Evolutionary conservation across 2,888 invertebrate genomes (phyloP).

Genomic region (Habroteleia sp.): DNA sequence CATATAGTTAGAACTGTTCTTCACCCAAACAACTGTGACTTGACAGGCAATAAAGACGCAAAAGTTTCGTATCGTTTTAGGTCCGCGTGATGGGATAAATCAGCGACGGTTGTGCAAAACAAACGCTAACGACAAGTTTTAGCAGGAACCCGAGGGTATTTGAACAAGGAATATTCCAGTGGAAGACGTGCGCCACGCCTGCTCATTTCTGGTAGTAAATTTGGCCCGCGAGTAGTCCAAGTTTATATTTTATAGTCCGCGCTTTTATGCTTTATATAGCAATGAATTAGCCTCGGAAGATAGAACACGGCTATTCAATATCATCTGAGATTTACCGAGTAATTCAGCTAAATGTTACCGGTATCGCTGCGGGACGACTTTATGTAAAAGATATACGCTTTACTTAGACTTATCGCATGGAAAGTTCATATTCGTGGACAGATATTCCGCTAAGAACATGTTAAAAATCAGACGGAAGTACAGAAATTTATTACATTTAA

Average conservation of each 20-base stretch:
- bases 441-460: too few relatives aligned
- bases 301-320: constrained; percentile 74
- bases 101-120: too few relatives aligned
- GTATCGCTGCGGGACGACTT: constrained; percentile 65
- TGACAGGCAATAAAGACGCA: too few relatives aligned
- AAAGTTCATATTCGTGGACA: too few relatives aligned
- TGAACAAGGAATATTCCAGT: constrained; percentile 37
- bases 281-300: constrained; percentile 67
- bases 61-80: too few relatives aligned
- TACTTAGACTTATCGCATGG: constrained; percentile 39
- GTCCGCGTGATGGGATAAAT: too few relatives aligned
- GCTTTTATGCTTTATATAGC: constrained; percentile 61
- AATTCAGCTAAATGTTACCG: constrained; percentile 73
- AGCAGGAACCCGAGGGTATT: constrained; percentile 17
- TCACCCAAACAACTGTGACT: too few relatives aligned
- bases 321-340: constrained; percentile 73
- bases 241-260: constrained; percentile 61
- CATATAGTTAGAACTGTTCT: too few relatives aligned
- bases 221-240: constrained; percentile 70
- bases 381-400: constrained; percentile 53
- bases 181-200: constrained; percentile 64
- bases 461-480: too few relatives aligned
- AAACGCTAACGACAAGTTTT: constrained; percentile 12
- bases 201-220: constrained; percentile 77
- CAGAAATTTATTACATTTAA: too few relatives aligned